Percentiles rank a stretch among this genome's conserved stretches.
Evolutionary conservation across 1,140 invertebrate species (phyloP).

Genomic region (Panulirus ornatus): DNA sequence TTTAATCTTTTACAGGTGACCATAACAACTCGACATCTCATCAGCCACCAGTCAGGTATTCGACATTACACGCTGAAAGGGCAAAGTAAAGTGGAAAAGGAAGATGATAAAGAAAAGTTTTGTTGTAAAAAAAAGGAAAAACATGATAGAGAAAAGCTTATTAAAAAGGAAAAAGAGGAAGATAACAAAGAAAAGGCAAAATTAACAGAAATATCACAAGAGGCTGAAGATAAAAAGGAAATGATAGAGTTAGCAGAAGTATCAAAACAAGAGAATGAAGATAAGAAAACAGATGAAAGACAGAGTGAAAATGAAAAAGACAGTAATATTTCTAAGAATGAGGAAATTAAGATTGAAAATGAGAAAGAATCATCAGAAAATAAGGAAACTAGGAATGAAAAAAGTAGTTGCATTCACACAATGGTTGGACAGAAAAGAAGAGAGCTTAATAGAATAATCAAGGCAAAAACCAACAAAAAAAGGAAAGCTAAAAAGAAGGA

Average conservation of each 20-base stretch:
- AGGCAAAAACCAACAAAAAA: slow-evolving; percentile 18
- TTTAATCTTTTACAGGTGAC: slow-evolving; percentile 78
- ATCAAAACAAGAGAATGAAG: neutral
- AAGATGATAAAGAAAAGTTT: neutral
- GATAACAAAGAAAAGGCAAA: neutral
- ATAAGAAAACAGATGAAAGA: neutral
- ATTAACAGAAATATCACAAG: neutral
- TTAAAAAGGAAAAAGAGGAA: slow-evolving; percentile 57
- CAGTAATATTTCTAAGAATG: neutral
- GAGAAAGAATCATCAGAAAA: neutral
- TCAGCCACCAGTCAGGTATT: slow-evolving; percentile 81
- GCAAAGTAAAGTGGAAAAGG: slow-evolving; percentile 56
- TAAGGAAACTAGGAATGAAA: neutral
- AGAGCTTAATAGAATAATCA: neutral
- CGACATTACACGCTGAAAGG: slow-evolving; percentile 80
- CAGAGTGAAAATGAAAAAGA: neutral
- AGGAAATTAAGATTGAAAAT: slow-evolving; percentile 19
- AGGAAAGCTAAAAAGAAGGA: slow-evolving; percentile 39
- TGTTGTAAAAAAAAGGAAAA: neutral
- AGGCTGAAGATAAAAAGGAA: neutral
- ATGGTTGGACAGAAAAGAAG: neutral
- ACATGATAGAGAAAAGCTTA: neutral
- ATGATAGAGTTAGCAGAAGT: neutral
- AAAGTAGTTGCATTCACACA: neutral
- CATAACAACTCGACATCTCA: slow-evolving; percentile 81